A percentile compares a stretch with the other conserved stretches of the same genome.
These are phyloP conservation scores for Sarcophaga peregrina DNA, from an alignment of 1,140 invertebrate genomes.

Conservation along the genomic window DNA sequence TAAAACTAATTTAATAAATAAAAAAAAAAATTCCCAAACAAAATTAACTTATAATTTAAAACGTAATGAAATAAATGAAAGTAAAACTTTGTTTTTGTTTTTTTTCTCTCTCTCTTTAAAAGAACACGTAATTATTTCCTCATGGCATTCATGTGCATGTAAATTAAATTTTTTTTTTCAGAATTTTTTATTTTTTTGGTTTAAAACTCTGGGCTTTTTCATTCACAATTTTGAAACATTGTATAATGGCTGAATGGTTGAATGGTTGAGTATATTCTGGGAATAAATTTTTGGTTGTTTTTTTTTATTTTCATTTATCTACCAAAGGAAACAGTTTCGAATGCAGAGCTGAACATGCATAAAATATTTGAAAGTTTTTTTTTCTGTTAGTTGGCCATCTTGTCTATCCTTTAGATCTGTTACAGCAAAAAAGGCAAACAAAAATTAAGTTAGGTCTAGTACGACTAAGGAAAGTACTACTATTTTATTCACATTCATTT, in stretches of 20 bases:
- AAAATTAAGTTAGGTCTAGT: too few relatives aligned
- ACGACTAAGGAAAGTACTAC: too few relatives aligned
- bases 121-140: neutral
- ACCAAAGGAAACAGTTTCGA: neutral
- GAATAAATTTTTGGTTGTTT: neutral
- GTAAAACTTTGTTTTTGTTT: neutral
- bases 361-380: neutral
- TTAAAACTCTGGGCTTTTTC: neutral
- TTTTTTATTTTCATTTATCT: neutral
- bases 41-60: neutral
- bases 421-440: too few relatives aligned
- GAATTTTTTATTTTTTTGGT: neutral
- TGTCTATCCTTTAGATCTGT: neutral
- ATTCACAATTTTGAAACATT: neutral
- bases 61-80: neutral
- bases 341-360: neutral
- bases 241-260: conserved; percentile 3
- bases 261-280: neutral
- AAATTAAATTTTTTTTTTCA: conserved; percentile 4
- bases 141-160: conserved; percentile 7
- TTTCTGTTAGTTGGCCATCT: neutral
- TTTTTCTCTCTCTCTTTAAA: too few relatives aligned
- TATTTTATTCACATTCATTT: neutral
- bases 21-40: too few relatives aligned
- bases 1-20: too few relatives aligned